Evolutionary conservation across 64 coral and sea anemone genomes (phyloP).

Genomic region (Montipora foliosa): DNA sequence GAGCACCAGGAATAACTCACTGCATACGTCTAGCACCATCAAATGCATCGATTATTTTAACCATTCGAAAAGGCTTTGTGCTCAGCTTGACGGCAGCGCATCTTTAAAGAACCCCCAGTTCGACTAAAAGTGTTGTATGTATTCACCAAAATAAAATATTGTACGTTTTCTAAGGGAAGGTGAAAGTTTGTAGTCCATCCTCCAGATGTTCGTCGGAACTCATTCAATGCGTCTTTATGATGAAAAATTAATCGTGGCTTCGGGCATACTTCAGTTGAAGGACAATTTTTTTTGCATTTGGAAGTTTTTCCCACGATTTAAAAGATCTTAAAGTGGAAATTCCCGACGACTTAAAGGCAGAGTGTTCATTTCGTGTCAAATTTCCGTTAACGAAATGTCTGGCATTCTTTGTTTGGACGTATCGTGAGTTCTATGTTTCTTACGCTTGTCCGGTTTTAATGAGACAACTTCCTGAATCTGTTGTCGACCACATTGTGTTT

Average conservation of each 20-base stretch:
- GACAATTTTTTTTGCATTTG: background rate
- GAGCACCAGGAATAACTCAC: background rate
- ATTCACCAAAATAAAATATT: background rate
- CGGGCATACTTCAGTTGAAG: background rate
- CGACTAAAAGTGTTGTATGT: background rate
- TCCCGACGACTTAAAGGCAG: background rate
- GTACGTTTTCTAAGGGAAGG: background rate
- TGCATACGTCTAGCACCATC: background rate
- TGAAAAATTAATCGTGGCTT: constrained; percentile 38
- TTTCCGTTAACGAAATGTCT: constrained; percentile 37
- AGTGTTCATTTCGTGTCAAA: constrained; percentile 13
- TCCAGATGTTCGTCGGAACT: background rate
- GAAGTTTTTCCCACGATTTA: background rate
- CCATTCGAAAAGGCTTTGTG: background rate
- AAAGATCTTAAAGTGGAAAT: background rate
- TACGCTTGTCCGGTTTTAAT: background rate
- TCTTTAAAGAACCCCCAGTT: constrained; percentile 16
- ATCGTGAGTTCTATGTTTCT: background rate
- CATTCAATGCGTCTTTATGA: background rate
- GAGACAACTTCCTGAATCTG: background rate
- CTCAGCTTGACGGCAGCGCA: constrained; percentile 3
- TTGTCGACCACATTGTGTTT: background rate
- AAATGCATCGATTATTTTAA: background rate
- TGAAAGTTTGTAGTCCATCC: background rate
- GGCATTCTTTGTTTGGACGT: constrained; percentile 11